A percentile compares a stretch with the other conserved stretches of the same genome.
phyloP scores from a whole-genome alignment of 2,888 invertebrate species.

The Orthosia cruda region DNA sequence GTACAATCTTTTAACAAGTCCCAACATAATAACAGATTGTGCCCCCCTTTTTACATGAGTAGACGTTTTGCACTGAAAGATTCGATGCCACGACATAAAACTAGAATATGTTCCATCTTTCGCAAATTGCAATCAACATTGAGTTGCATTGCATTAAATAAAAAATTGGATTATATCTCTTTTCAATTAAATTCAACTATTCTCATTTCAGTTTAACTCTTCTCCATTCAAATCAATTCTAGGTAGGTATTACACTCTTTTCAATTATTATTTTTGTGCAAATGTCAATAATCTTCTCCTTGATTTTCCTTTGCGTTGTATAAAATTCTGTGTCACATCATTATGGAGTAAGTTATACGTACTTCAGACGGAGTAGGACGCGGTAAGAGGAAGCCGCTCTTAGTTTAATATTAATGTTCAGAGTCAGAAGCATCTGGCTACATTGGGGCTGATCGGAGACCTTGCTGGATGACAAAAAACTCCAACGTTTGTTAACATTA shows the following conservation, averaged over 20 bases:
- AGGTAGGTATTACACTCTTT: not conserved
- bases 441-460: not conserved
- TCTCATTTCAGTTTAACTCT: constrained; percentile 3
- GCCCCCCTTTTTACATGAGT: constrained; percentile 12
- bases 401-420: not conserved
- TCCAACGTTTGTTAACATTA: not conserved
- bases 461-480: too few species aligned
- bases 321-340: not conserved
- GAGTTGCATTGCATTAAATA: not conserved
- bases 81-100: constrained; percentile 7
- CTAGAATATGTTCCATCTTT: not conserved
- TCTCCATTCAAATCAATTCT: not conserved
- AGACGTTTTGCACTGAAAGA: constrained; percentile 19
- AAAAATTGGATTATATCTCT: not conserved
- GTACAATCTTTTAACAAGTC: constrained; percentile 41
- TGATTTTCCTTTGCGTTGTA: not conserved
- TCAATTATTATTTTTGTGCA: not conserved
- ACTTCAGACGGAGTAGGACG: not conserved
- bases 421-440: not conserved
- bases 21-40: constrained; percentile 38
- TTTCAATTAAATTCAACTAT: not conserved
- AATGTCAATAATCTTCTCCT: not conserved
- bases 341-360: not conserved
- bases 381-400: not conserved
- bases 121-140: constrained; percentile 12